Base-by-base conservation (phyloP, 2,797 vertebrate genomes). In the Phoeniculus purpureus region DNA sequence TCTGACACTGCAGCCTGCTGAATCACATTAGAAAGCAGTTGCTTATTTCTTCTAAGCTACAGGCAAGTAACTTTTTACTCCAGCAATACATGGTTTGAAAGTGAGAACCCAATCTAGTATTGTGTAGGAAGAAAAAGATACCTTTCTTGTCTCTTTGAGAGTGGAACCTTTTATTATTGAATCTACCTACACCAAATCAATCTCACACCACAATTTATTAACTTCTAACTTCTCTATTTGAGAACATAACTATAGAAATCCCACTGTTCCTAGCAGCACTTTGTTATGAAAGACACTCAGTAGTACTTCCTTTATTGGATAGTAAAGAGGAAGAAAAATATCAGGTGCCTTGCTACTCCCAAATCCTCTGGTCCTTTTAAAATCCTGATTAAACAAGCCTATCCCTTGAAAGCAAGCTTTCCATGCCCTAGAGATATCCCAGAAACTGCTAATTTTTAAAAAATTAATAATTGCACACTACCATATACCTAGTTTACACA, bases 1-100 rank as follows among this genome's bases (percentile, higher is more conserved):
- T 83, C 78, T 0, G 0, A 43, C 40, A 34, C 26, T 75, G 32
- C 12, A 81, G 16, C 9, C 19, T 2, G 1, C 9, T 61, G 47
- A 68, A 68, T 74, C 14, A 21, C 23, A 43, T 54, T 48, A 72
- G 13, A 26, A 7, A 58, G 21, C 8, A 77, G 22, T 12, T 0
- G 0, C 2, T 72, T 71, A 19, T 45, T 87, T 85, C 9, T 40
- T 61, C 12, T 55, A 58, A 75, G 25, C 22, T 59, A n/a, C 7
- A 5, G 6, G 6, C 14, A 85, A 65, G 11, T 11, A 61, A 29
- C 2, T 47, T 62, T 82, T 77, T 81, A 21, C n/a, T 72, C 6
- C n/a, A 71, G 13, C 6, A 70, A 60, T n/a, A 32, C 12, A 48
- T 2, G 20, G 3, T 37, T 77, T 61, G 23, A 70, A 55, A 67